Evolutionary conservation across 2,113 vertebrate species (phyloP).

Genomic region (Alectura lathami): DNA sequence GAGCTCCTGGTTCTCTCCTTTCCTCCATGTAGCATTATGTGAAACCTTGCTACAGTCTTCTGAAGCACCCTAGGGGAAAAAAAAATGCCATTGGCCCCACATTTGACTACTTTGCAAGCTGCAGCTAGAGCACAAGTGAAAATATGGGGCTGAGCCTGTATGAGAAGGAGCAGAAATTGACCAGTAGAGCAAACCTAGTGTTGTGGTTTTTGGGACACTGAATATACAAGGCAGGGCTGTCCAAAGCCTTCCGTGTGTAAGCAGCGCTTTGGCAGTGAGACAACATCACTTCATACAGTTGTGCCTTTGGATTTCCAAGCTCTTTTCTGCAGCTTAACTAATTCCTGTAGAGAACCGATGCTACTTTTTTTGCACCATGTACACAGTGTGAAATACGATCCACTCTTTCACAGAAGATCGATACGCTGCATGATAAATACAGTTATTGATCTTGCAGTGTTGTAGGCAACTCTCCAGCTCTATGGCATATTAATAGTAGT

Average conservation of each 20-base stretch:
- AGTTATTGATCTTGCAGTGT: slow-evolving; percentile 71
- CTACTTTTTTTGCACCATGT: slow-evolving; percentile 70
- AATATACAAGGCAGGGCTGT: rapidly evolving
- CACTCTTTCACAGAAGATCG: slow-evolving; percentile 69
- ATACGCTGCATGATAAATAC: slow-evolving; percentile 76
- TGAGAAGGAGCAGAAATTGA: background rate
- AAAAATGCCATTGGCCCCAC: background rate
- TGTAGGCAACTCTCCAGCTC: slow-evolving; percentile 63
- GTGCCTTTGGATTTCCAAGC: background rate
- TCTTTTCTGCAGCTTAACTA: background rate
- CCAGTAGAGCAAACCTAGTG: background rate
- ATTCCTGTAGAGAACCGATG: slow-evolving; percentile 19
- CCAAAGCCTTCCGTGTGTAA: background rate
- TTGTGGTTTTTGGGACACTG: rapidly evolving
- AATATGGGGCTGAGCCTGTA: background rate
- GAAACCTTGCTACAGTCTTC: background rate
- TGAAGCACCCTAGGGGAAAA: background rate
- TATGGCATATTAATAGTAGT: slow-evolving; percentile 75
- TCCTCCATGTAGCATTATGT: background rate
- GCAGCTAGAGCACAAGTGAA: rapidly evolving
- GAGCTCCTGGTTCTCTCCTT: background rate
- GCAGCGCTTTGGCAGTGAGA: background rate
- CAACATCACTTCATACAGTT: background rate
- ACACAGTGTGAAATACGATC: slow-evolving; percentile 70
- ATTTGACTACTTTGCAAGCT: background rate